Evolutionary conservation across 2,113 vertebrate species (phyloP), one percentile per base, ranked within the genome.

Genomic region (Zeus faber): DNA sequence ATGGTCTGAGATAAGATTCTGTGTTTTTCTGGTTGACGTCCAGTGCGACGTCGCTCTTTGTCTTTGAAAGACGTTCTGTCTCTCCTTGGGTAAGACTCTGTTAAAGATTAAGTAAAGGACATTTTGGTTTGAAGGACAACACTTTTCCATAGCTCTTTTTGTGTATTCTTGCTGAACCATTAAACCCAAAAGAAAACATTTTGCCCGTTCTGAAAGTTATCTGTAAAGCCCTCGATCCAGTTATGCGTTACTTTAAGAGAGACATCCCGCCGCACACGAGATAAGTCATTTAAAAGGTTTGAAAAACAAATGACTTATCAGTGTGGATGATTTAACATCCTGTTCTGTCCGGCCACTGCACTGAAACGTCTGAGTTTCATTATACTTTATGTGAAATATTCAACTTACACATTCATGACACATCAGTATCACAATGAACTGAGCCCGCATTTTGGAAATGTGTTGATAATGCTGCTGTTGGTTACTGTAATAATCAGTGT

Each of bases 71-170:
- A n/a, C n/a, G n/a, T n/a, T n/a, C n/a, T n/a, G n/a, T n/a, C n/a
- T n/a, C n/a, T n/a, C n/a, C n/a, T n/a, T n/a, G n/a, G n/a, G n/a
- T n/a, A n/a, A n/a, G n/a, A 48, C 5, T 17, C 10, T 31, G 18
- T 53, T 39, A 2, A 58, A 62, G n/a, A 35, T 58, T 53, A 29
- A 47, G 31, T 29, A 16, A 8, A 17, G 5, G 13, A 45, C 33
- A 31, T 5, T 17, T 21, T 3, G 27, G 16, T 11, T 53, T 23
- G 33, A 43, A 22, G 6, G 39, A 5, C 16, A 7, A 5, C 17
- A 22, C 25, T 24, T 14, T 59, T 7, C 44, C 11, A 29, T 11
- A 43, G 10, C 33, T 40, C 6, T 21, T 9, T 21, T 33, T 9
- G 4, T 31, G 21, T 33, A 31, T 31, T 54, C 22, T 18, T 51